These are phyloP conservation scores for Elephantulus edwardii DNA, from an alignment of 2,113 vertebrate species.

Conservation along the genomic window DNA sequence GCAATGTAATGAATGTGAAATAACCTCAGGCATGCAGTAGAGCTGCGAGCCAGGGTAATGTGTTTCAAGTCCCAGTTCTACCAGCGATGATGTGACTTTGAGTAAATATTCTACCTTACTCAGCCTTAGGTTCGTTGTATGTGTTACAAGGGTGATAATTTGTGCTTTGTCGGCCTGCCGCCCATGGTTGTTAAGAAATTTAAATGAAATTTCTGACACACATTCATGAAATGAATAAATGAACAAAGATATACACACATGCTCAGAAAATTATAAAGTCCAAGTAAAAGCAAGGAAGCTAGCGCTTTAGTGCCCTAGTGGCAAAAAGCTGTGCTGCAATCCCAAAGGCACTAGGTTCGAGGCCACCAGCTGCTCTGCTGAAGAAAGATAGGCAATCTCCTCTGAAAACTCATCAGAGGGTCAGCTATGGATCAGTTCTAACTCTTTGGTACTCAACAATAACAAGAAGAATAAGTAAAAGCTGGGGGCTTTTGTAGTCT, in stretches of 20 bases:
- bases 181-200: neutral
- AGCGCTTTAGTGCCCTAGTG: too few species aligned
- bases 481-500: too few species aligned
- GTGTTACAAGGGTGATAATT: neutral
- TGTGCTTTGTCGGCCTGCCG: neutral
- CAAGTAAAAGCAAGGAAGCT: neutral
- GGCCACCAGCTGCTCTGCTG: too few species aligned
- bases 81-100: neutral
- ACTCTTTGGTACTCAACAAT: too few species aligned
- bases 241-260: neutral
- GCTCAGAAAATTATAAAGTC: neutral
- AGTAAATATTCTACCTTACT: neutral
- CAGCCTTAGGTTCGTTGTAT: constrained; percentile 9
- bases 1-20: neutral
- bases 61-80: neutral
- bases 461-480: too few species aligned
- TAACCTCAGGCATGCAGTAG: neutral
- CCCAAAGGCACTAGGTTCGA: too few species aligned
- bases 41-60: neutral
- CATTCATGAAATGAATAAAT: neutral
- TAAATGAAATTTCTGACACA: neutral
- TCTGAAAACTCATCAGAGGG: too few species aligned
- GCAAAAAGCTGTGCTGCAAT: too few species aligned
- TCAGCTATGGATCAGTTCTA: too few species aligned
- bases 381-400: too few species aligned